These are phyloP conservation scores for Lobophora halterata DNA, from an alignment of 2,888 invertebrate species.

Conservation along the genomic window DNA sequence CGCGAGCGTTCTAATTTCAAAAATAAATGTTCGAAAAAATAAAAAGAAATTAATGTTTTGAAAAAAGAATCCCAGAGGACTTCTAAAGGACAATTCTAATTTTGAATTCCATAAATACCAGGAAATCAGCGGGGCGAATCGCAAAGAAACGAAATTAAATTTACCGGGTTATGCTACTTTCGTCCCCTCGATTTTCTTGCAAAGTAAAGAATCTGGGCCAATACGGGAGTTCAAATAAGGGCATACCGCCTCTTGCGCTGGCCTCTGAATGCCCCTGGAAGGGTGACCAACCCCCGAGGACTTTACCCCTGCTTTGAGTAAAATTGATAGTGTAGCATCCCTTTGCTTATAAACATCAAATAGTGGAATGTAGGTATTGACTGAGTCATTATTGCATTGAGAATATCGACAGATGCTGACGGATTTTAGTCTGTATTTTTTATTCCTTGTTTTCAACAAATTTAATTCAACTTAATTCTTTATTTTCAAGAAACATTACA, in stretches of 20 bases:
- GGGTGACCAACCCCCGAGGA: conserved; percentile 29
- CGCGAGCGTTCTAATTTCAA: not conserved
- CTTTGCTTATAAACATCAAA: conserved; percentile 24
- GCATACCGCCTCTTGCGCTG: conserved; percentile 27
- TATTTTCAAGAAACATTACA: too few species aligned
- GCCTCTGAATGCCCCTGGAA: conserved; percentile 25
- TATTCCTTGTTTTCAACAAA: too few species aligned
- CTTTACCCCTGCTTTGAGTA: conserved; percentile 37
- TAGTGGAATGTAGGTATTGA: conserved; percentile 23
- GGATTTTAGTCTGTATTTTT: too few species aligned
- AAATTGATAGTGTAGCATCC: conserved; percentile 29
- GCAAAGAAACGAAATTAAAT: conserved; percentile 18
- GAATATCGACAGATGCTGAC: not conserved
- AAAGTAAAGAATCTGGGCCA: conserved; percentile 52
- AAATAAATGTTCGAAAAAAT: too few species aligned
- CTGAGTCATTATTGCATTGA: not conserved
- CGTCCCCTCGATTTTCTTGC: conserved; percentile 22
- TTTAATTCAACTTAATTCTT: too few species aligned
- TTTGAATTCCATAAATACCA: conserved; percentile 6
- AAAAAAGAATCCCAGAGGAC: too few species aligned
- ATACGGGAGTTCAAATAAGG: conserved; percentile 65
- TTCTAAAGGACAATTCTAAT: conserved; percentile 5
- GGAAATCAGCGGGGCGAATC: conserved; percentile 13
- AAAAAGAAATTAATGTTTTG: not conserved
- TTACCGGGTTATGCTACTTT: conserved; percentile 18